Percentiles rank a stretch among this genome's conserved stretches.
These are phyloP conservation scores for Idaea straminata DNA, from an alignment of 2,888 invertebrate species.

Conservation along the genomic window DNA sequence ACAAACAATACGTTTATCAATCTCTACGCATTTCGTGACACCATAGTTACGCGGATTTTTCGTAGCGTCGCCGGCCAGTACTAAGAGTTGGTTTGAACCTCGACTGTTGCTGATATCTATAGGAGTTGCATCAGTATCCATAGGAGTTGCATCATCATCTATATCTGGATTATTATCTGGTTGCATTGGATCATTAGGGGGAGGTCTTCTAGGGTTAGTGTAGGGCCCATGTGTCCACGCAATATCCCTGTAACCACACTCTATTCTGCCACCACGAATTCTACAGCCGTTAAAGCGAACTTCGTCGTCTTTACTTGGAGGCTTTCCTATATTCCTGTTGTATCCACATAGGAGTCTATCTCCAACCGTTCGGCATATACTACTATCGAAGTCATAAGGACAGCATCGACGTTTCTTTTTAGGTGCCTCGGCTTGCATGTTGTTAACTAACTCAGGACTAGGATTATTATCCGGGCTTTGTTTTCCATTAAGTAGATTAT, in stretches of 20 bases:
- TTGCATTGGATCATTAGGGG: conserved; percentile 16
- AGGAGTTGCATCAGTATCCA: conserved; percentile 5
- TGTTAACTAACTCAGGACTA: background rate
- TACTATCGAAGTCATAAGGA: conserved; percentile 59
- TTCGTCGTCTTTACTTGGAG: conserved; percentile 27
- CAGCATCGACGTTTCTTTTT: conserved; percentile 46
- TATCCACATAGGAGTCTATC: conserved; percentile 61
- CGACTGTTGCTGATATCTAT: background rate
- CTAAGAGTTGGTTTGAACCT: background rate
- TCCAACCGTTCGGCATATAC: conserved; percentile 48
- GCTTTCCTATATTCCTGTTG: conserved; percentile 49
- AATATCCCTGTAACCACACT: conserved; percentile 54
- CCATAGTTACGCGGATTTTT: background rate
- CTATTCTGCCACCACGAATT: conserved; percentile 54
- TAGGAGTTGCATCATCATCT: background rate
- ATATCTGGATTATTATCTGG: conserved; percentile 8
- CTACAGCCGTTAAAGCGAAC: conserved; percentile 49
- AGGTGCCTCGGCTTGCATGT: background rate
- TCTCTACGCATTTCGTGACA: conserved; percentile 44
- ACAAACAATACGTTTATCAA: conserved; percentile 49
- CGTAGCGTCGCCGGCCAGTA: background rate
- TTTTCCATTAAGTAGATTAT: background rate
- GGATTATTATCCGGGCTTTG: background rate
- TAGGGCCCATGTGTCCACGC: conserved; percentile 39
- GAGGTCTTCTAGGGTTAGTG: conserved; percentile 35